These are phyloP conservation scores for Puffinus mauretanicus DNA, from an alignment of 2,113 vertebrate genomes.

Conservation along the genomic window DNA sequence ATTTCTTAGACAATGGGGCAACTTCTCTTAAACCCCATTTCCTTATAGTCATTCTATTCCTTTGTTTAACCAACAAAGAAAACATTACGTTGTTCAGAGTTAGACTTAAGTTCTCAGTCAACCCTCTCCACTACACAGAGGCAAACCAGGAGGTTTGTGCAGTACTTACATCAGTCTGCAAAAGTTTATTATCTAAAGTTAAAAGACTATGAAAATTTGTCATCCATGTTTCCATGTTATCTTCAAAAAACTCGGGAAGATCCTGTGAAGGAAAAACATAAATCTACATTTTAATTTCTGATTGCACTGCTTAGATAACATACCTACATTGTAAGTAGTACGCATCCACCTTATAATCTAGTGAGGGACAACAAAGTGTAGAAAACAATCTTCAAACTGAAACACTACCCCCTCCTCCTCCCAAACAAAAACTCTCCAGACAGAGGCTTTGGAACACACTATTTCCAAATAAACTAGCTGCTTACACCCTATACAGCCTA, in stretches of 20 bases:
- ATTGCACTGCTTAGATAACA: neutral
- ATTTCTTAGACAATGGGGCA: neutral
- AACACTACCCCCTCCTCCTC: neutral
- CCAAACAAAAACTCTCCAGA: neutral
- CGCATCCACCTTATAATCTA: neutral
- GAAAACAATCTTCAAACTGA: neutral
- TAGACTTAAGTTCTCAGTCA: neutral
- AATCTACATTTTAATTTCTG: neutral
- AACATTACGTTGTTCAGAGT: neutral
- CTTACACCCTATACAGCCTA: neutral
- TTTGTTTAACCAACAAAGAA: neutral
- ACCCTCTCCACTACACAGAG: neutral
- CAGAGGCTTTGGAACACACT: neutral
- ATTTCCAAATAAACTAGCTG: neutral
- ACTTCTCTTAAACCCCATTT: neutral
- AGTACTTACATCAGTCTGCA: conserved; percentile 93
- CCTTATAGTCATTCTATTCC: neutral
- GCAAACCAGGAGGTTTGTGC: neutral
- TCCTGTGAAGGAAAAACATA: conserved; percentile 76
- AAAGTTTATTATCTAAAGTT: conserved; percentile 96
- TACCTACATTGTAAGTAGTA: neutral
- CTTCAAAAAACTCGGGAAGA: conserved; percentile 98
- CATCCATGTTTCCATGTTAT: conserved; percentile 99
- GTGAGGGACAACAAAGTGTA: neutral
- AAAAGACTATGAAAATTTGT: conserved; percentile 94